Evolutionary conservation across 2,888 invertebrate species (phyloP).

Genomic region (Tetrapedia diversipes): DNA sequence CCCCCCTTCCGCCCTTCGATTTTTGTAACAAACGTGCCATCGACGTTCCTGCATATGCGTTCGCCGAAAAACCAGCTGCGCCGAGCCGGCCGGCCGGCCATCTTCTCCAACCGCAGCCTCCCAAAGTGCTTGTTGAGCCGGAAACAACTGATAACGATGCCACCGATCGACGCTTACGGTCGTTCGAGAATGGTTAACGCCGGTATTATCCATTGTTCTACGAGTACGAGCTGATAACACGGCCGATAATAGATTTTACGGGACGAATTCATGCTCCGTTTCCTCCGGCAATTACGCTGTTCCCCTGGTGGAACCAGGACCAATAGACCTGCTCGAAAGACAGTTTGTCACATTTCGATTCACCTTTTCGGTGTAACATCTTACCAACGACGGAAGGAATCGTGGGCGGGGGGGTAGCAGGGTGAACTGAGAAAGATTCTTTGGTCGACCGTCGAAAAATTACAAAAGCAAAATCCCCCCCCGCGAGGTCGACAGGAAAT

Average conservation of each 20-base stretch:
- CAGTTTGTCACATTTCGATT: constrained; percentile 12
- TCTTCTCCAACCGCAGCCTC: constrained; percentile 71
- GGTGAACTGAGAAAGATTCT: not conserved
- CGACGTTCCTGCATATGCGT: constrained; percentile 23
- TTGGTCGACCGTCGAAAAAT: not conserved
- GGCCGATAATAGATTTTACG: constrained; percentile 73
- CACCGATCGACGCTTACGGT: constrained; percentile 78
- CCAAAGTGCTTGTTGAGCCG: constrained; percentile 78
- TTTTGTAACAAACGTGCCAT: constrained; percentile 16
- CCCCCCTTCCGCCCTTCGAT: constrained; percentile 1
- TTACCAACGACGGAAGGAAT: too few relatives aligned
- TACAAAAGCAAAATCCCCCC: constrained; percentile 13
- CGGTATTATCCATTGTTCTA: constrained; percentile 77
- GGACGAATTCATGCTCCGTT: constrained; percentile 63
- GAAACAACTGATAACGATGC: constrained; percentile 82
- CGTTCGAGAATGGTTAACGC: constrained; percentile 75
- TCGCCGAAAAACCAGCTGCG: constrained; percentile 37
- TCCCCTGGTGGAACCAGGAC: constrained; percentile 19
- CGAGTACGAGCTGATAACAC: constrained; percentile 64
- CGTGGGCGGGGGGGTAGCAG: too few relatives aligned
- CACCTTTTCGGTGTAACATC: not conserved
- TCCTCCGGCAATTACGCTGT: constrained; percentile 51
- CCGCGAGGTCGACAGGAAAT: constrained; percentile 66
- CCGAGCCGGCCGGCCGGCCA: constrained; percentile 71
- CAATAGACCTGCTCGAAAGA: constrained; percentile 34